Conservation (phyloP, 1,140 invertebrate genomes). For the Drosophila sproati region DNA sequence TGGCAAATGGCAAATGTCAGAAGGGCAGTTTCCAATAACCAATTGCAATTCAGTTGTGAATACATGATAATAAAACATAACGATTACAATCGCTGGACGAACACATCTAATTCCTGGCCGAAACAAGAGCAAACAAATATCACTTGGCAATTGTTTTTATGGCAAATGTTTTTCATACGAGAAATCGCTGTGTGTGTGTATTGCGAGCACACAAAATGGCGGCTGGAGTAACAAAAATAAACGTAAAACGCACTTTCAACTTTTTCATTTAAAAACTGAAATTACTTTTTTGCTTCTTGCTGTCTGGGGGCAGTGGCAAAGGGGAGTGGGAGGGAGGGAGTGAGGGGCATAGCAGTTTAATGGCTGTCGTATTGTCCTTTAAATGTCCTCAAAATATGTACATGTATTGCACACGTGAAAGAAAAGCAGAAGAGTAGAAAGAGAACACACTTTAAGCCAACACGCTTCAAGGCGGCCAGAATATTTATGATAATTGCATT, state of each 20-base stretch:
- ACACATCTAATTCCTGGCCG: conserved; percentile 61
- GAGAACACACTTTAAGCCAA: conserved; percentile 41
- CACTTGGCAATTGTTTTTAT: conserved; percentile 79
- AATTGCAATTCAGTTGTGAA: conserved; percentile 46
- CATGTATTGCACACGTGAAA: conserved; percentile 41
- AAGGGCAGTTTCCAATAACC: conserved; percentile 27
- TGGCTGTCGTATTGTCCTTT: conserved; percentile 70
- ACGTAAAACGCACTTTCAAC: conserved; percentile 74
- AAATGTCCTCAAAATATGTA: conserved; percentile 73
- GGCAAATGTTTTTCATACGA: conserved; percentile 56
- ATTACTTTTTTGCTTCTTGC: conserved; percentile 69
- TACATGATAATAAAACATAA: conserved; percentile 69
- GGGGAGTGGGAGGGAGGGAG: background rate
- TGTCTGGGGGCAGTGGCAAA: background rate
- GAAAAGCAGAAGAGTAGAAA: conserved; percentile 20
- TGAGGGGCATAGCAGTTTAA: conserved; percentile 47
- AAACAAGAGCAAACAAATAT: conserved; percentile 58
- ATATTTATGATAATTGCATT: conserved; percentile 82
- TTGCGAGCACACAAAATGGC: conserved; percentile 55
- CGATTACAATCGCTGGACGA: conserved; percentile 72
- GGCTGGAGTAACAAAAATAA: conserved; percentile 35
- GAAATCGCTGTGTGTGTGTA: conserved; percentile 18
- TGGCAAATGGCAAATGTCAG: background rate
- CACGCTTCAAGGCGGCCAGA: conserved; percentile 48
- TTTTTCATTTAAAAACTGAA: conserved; percentile 81